phyloP scores from a whole-genome alignment of 2,113 vertebrate species.

The Tapirus terrestris region DNA sequence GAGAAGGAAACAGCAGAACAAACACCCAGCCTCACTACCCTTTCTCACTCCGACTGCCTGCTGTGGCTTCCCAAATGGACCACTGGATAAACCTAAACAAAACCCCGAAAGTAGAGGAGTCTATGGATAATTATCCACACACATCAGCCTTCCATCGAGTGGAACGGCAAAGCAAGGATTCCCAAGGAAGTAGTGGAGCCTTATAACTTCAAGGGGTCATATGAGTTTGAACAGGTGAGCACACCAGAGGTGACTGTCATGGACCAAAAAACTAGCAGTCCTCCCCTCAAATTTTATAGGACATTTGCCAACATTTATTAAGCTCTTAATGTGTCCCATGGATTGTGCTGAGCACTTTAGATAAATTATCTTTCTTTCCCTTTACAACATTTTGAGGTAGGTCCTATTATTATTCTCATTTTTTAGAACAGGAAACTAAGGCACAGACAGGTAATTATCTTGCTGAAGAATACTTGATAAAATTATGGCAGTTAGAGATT shows the following conservation, averaged over 20 bases:
- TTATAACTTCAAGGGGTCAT: not conserved
- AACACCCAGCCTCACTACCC: not conserved
- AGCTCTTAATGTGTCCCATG: not conserved
- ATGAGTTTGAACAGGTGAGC: not conserved
- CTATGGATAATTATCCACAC: not conserved
- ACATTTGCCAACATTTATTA: not conserved
- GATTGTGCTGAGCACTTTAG: not conserved
- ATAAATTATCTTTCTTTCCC: not conserved
- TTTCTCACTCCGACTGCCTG: not conserved
- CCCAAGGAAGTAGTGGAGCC: not conserved
- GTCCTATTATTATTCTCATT: not conserved
- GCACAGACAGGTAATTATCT: not conserved
- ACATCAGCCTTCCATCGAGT: not conserved
- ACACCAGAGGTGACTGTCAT: not conserved
- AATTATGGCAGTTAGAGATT: not conserved
- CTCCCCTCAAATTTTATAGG: not conserved
- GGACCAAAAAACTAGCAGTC: not conserved
- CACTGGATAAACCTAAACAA: not conserved
- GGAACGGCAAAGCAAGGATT: not conserved
- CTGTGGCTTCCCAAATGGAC: not conserved
- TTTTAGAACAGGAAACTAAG: conserved; percentile 9
- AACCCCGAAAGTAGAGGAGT: not conserved
- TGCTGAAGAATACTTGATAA: not conserved
- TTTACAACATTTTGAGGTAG: not conserved
- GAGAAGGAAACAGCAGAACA: not conserved